A percentile compares a stretch with the other conserved stretches of the same genome.
Evolutionary conservation across 2,797 vertebrate species (phyloP).

Genomic region (Picus viridis): DNA sequence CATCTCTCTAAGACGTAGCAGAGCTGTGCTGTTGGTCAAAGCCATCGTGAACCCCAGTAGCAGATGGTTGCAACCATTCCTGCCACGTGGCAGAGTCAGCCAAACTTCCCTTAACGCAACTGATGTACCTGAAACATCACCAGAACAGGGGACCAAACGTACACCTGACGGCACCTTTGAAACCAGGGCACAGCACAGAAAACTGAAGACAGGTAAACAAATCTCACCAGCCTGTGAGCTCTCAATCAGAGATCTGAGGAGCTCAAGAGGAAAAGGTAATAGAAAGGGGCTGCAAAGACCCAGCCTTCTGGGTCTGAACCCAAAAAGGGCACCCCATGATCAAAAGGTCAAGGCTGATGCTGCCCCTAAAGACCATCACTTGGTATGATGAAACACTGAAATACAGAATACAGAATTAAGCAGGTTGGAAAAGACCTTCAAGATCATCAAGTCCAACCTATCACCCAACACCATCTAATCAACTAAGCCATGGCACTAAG

Average conservation of each 20-base stretch:
- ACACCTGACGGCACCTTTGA: not conserved
- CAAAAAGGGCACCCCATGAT: not conserved
- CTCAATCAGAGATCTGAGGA: not conserved
- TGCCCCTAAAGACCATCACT: not conserved
- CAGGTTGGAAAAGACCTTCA: no score
- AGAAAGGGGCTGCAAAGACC: not conserved
- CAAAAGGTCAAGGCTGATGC: not conserved
- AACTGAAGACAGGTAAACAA: not conserved
- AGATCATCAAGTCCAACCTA: no score
- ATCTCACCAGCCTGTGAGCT: not conserved
- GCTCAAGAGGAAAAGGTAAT: rapidly evolving
- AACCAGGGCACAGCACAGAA: not conserved
- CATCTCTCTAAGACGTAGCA: rapidly evolving
- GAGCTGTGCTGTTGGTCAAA: not conserved
- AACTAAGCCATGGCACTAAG: no score
- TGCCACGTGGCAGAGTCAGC: rapidly evolving
- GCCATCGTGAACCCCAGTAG: not conserved
- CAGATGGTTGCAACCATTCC: not conserved
- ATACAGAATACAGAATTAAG: not conserved
- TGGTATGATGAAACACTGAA: not conserved
- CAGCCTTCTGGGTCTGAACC: not conserved
- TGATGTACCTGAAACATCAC: not conserved
- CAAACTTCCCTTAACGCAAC: not conserved
- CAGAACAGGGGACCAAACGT: not conserved
- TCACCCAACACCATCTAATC: no score